Conservation (phyloP, 1,140 invertebrate species). For the Drosophila pandora region DNA sequence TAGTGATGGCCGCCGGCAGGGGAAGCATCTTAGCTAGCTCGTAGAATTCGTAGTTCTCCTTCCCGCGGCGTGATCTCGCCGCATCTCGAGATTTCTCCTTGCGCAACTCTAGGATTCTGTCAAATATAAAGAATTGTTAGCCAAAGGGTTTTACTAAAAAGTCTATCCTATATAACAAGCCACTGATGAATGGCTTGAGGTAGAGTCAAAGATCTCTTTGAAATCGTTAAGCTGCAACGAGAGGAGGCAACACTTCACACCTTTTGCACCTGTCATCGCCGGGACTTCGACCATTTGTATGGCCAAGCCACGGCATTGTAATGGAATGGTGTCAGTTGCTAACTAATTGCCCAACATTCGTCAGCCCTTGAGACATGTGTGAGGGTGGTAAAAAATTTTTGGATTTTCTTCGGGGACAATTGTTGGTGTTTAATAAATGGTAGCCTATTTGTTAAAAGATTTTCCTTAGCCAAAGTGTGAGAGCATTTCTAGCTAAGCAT, state of each 20-base stretch:
- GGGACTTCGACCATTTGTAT: conserved; percentile 65
- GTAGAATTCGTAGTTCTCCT: conserved; percentile 99
- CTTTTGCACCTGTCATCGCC: conserved; percentile 59
- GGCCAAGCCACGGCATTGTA: conserved; percentile 50
- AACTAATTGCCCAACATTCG: conserved; percentile 74
- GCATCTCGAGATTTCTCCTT: conserved; percentile 99
- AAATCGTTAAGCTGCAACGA: conserved; percentile 11
- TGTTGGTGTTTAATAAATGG: conserved; percentile 59
- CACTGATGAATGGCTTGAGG: conserved; percentile 59
- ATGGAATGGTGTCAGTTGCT: conserved; percentile 72
- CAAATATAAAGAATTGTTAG: conserved; percentile 81
- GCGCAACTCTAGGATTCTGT: conserved; percentile 96
- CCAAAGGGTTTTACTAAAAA: conserved; percentile 14
- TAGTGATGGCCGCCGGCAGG: conserved; percentile 97
- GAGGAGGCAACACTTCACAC: conserved; percentile 13
- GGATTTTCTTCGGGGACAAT: conserved; percentile 29
- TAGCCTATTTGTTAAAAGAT: conserved; percentile 46
- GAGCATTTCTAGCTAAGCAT: conserved; percentile 42
- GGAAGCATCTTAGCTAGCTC: conserved; percentile 99
- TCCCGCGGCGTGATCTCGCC: conserved; percentile 95
- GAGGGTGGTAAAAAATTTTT: conserved; percentile 7
- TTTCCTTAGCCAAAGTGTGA: conserved; percentile 21
- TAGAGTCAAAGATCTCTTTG: background rate
- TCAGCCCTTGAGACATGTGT: conserved; percentile 60
- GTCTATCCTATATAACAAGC: conserved; percentile 68